Base-by-base conservation (phyloP, 2,113 vertebrate species). In the Scomber japonicus region DNA sequence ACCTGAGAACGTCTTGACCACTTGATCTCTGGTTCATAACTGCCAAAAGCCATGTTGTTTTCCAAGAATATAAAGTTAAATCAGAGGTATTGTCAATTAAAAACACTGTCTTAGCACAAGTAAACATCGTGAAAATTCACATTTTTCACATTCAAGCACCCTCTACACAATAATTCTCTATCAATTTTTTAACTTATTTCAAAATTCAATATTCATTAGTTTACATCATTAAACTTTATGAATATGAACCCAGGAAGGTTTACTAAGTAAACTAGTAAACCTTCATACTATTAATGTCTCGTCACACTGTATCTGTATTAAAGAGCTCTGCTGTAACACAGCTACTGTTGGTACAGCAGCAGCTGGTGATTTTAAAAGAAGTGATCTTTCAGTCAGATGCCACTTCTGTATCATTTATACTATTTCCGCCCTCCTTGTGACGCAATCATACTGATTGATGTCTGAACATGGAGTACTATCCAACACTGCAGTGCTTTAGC, bases 1-100 rank as follows among this genome's bases (percentile, higher is more conserved):
- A 93, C 93, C 75, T 81, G 85, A 92, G 85, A 88, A 69, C 65
- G 11, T 81, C 88, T 88, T 78, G 65, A 86, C 76, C 78, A 91
- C 75, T 86, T 83, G 90, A 94, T 90, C 88, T 82, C 51, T 53
- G 73, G 68, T 44, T 74, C 59, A 67, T 53, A 66, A 61, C 61
- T 63, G 46, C 80, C 64, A 71, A 76, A 82, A 66, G 80, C 30
- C 71, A 84, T 74, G 87, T 83, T 86, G 78, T 93, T 92, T 91
- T 83, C 78, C 73, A 64, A 83, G 81, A 87, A 82, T 70, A 74
- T 27, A 55, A 27, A 61, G 71, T 84, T 53, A 31, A 83, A 21
- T 40, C 56, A 57, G 30, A 15, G 19, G 61, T 40, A 74, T 60
- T 86, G 65, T 78, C 59, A 88, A 75, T 74, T 79, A 57, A 31